Evolutionary conservation across 2,797 vertebrate species (phyloP).

Genomic region (Eupleurogrammus muticus): DNA sequence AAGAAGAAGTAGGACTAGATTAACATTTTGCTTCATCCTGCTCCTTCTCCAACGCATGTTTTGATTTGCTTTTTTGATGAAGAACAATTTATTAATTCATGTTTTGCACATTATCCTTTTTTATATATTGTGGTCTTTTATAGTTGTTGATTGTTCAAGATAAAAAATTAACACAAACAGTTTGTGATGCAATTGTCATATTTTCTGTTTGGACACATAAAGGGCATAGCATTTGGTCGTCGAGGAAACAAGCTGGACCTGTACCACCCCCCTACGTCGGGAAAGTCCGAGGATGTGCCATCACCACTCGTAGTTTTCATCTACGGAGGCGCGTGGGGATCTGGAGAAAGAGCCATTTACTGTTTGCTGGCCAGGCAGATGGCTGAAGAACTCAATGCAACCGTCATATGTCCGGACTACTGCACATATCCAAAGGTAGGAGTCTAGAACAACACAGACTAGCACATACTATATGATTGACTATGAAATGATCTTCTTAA

Average conservation of each 20-base stretch:
- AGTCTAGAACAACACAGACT: background rate
- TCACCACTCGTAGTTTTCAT: constrained; percentile 80
- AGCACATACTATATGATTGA: background rate
- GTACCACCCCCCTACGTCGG: constrained; percentile 71
- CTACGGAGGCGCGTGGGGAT: constrained; percentile 84
- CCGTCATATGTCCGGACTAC: constrained; percentile 85
- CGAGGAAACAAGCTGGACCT: constrained; percentile 83
- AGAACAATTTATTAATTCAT: too few species aligned
- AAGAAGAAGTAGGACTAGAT: too few species aligned
- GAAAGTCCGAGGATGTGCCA: constrained; percentile 11
- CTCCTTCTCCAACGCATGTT: too few species aligned
- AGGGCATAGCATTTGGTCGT: constrained; percentile 82
- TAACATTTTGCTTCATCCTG: too few species aligned
- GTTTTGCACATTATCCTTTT: too few species aligned
- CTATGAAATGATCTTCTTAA: background rate
- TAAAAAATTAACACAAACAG: too few species aligned
- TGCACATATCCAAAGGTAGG: constrained; percentile 82
- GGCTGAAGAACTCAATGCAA: constrained; percentile 78
- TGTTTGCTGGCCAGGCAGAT: constrained; percentile 83
- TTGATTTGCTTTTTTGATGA: background rate
- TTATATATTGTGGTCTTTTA: too few species aligned
- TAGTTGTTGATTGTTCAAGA: too few species aligned
- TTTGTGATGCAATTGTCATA: background rate
- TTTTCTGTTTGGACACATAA: constrained; percentile 23
- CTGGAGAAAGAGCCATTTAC: constrained; percentile 82